Evolutionary conservation across 2,113 vertebrate species (phyloP).

Genomic region (Crotalus horridus): DNA sequence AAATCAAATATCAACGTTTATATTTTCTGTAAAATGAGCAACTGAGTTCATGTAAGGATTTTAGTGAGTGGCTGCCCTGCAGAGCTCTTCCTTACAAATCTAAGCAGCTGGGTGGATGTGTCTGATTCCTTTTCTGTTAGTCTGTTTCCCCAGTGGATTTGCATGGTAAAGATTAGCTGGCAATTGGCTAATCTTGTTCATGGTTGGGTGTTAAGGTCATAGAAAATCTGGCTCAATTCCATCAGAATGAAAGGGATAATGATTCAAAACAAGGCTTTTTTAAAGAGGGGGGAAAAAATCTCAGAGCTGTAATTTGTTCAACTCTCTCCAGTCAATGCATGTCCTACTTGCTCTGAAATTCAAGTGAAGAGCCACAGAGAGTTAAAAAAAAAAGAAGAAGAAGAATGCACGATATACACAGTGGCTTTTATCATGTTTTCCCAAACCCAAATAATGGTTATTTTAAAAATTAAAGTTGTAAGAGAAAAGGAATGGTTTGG

Average conservation of each 20-base stretch:
- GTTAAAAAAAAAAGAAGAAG: slow-evolving; percentile 21
- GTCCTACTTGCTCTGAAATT: slow-evolving; percentile 52
- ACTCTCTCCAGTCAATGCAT: slow-evolving; percentile 51
- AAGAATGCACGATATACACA: slow-evolving; percentile 55
- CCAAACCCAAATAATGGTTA: slow-evolving; percentile 36
- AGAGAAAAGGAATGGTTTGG: slow-evolving; percentile 54
- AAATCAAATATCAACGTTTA: background rate
- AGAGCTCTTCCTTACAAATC: background rate
- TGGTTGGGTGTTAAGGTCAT: slow-evolving; percentile 25
- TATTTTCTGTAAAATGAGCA: background rate
- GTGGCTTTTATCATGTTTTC: slow-evolving; percentile 54
- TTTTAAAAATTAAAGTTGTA: slow-evolving; percentile 54
- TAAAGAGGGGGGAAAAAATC: background rate
- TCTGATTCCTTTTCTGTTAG: slow-evolving; percentile 4
- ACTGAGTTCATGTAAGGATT: background rate
- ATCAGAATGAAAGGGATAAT: slow-evolving; percentile 39
- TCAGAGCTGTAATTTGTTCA: slow-evolving; percentile 53
- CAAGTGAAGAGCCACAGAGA: slow-evolving; percentile 45
- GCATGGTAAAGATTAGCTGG: slow-evolving; percentile 24
- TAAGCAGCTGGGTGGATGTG: background rate
- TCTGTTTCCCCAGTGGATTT: slow-evolving; percentile 3
- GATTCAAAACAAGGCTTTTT: slow-evolving; percentile 48
- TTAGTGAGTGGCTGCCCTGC: background rate
- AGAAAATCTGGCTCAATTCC: slow-evolving; percentile 31
- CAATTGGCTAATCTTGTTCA: slow-evolving; percentile 22